Conservation (phyloP, 2,797 vertebrate species). For the Eidolon dupreanum region DNA sequence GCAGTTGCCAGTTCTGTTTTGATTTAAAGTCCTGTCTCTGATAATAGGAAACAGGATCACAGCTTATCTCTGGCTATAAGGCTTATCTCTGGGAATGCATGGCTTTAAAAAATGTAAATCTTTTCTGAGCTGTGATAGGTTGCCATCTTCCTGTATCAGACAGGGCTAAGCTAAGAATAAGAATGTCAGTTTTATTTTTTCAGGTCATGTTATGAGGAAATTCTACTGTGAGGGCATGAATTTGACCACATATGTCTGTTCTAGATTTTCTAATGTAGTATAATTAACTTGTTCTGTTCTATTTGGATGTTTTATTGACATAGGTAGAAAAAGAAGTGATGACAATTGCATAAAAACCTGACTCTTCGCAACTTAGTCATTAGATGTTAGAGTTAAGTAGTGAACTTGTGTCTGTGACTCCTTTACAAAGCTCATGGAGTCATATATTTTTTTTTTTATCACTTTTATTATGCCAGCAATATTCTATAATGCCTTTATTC, state of each 20-base stretch:
- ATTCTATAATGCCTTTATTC: not conserved
- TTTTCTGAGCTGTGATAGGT: conserved; percentile 23
- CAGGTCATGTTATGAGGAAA: conserved; percentile 6
- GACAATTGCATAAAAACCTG: not conserved
- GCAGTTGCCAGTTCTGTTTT: conserved; percentile 21
- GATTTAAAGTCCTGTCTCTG: conserved; percentile 51
- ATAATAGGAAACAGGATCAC: conserved; percentile 54
- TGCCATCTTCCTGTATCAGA: not conserved
- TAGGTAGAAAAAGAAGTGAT: not conserved
- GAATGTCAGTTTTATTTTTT: conserved; percentile 35
- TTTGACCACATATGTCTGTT: not conserved
- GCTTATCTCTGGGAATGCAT: conserved; percentile 60
- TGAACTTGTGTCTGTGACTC: not conserved
- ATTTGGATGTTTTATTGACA: not conserved
- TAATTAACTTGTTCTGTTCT: not conserved
- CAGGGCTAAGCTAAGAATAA: conserved; percentile 28
- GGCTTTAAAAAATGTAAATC: conserved; percentile 68
- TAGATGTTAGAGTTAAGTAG: not conserved
- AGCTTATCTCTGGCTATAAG: conserved; percentile 45
- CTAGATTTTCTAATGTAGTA: not conserved
- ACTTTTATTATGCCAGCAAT: not conserved
- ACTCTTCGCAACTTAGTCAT: not conserved
- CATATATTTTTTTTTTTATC: not conserved
- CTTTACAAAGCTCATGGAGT: not conserved
- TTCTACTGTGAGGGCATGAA: not conserved